Percentiles rank a stretch among this genome's conserved stretches.
Conservation (phyloP, 2,797 vertebrate genomes). For the Enteromius radiatus region DNA sequence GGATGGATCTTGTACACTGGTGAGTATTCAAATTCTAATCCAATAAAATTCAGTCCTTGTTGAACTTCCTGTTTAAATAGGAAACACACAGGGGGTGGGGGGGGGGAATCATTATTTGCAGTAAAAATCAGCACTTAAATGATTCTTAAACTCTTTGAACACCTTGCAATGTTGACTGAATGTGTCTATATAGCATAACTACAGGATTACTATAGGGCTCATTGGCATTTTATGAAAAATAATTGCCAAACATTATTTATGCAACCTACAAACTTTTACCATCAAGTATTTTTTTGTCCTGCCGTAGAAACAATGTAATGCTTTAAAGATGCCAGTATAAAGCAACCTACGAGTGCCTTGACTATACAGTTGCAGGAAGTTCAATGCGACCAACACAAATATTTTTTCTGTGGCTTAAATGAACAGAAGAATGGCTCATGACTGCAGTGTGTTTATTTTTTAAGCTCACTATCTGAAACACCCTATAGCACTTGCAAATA, state of each 20-base stretch:
- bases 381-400: not conserved
- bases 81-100: not conserved
- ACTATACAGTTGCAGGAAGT: not conserved
- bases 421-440: not conserved
- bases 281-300: not conserved
- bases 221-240: not conserved
- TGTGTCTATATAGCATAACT: not conserved
- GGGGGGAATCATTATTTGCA: not conserved
- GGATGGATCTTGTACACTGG: not conserved
- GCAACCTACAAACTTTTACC: not conserved
- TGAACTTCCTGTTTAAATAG: not conserved
- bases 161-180: not conserved
- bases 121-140: slow-evolving; percentile 1
- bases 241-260: not conserved
- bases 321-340: slow-evolving; percentile 14
- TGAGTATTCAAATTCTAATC: not conserved
- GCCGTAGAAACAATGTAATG: not conserved
- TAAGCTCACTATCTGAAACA: not conserved
- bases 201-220: not conserved
- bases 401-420: not conserved
- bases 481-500: slow-evolving; percentile 56
- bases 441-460: not conserved
- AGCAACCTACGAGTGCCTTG: not conserved
- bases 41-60: not conserved
- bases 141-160: not conserved